Percentiles rank a stretch among this genome's conserved stretches.
phyloP scores from a whole-genome alignment of 2,888 invertebrate genomes.

The Augiades crinisus region DNA sequence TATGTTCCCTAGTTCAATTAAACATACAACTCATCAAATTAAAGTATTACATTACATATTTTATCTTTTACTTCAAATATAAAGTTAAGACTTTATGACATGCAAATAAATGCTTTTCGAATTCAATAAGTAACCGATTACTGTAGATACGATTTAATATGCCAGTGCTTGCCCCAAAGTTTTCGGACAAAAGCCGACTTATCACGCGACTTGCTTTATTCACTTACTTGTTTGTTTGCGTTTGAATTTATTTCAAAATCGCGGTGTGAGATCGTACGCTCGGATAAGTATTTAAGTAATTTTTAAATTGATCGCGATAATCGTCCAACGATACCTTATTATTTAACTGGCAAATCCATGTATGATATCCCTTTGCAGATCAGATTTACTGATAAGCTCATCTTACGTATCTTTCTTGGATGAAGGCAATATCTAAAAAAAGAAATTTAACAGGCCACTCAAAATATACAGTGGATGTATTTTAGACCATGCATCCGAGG shows the following conservation, averaged over 20 bases:
- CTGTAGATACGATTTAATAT: background rate
- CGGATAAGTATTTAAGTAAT: conserved; percentile 18
- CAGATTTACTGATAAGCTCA: background rate
- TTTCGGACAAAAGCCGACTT: conserved; percentile 33
- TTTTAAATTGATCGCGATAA: conserved; percentile 18
- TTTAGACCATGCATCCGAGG: too few relatives aligned
- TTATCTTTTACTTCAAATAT: background rate
- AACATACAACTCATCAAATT: too few relatives aligned
- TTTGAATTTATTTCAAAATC: conserved; percentile 13
- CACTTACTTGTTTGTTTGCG: conserved; percentile 19
- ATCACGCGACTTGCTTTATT: conserved; percentile 39
- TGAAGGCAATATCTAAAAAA: too few relatives aligned
- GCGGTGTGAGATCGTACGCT: conserved; percentile 14
- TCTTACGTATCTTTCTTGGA: background rate
- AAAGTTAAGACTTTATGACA: too few relatives aligned
- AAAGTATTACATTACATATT: too few relatives aligned
- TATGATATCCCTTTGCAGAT: conserved; percentile 8
- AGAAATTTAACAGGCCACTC: too few relatives aligned
- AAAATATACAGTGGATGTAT: too few relatives aligned
- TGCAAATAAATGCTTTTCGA: too few relatives aligned
- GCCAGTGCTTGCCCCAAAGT: conserved; percentile 8
- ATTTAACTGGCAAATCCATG: conserved; percentile 1
- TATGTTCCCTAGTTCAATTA: too few relatives aligned
- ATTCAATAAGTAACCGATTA: too few relatives aligned
- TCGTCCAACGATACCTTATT: conserved; percentile 9